Percentiles rank a stretch among this genome's conserved stretches.
Conservation (phyloP, 2,113 vertebrate genomes). For the Eolophus roseicapilla region DNA sequence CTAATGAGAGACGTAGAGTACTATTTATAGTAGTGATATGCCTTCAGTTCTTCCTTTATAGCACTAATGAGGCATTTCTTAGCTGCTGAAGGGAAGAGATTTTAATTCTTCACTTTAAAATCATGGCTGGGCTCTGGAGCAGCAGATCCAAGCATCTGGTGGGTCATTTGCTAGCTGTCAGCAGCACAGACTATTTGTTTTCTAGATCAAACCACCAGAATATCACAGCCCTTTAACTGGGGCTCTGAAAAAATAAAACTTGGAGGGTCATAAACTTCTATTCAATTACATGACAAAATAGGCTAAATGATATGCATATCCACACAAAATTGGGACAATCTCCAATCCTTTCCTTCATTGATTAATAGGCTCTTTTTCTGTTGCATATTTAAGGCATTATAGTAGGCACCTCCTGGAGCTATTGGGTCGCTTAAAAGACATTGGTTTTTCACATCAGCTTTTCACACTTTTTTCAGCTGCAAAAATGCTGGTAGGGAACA, state of each 20-base stretch:
- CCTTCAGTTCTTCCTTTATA: background rate
- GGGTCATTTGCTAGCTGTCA: conserved; percentile 39
- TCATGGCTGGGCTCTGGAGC: background rate
- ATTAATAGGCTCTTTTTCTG: background rate
- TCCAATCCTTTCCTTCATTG: background rate
- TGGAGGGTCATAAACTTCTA: background rate
- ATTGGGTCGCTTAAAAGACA: background rate
- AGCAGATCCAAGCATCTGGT: conserved; percentile 30
- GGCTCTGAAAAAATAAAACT: background rate
- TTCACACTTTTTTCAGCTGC: background rate
- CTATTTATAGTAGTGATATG: conserved; percentile 17
- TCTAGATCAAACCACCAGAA: background rate
- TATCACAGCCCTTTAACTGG: background rate
- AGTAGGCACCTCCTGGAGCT: background rate
- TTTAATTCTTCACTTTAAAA: conserved; percentile 21
- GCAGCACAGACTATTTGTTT: background rate
- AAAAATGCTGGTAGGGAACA: background rate
- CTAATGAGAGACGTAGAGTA: background rate
- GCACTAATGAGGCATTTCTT: conserved; percentile 37
- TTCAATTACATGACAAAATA: background rate
- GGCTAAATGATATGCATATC: background rate
- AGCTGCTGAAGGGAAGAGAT: background rate
- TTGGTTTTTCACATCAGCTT: background rate
- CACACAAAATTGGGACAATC: background rate
- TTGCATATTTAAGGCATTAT: background rate